phyloP scores from a whole-genome alignment of 2,797 vertebrate genomes.

The Halcyon smyrnensis region DNA sequence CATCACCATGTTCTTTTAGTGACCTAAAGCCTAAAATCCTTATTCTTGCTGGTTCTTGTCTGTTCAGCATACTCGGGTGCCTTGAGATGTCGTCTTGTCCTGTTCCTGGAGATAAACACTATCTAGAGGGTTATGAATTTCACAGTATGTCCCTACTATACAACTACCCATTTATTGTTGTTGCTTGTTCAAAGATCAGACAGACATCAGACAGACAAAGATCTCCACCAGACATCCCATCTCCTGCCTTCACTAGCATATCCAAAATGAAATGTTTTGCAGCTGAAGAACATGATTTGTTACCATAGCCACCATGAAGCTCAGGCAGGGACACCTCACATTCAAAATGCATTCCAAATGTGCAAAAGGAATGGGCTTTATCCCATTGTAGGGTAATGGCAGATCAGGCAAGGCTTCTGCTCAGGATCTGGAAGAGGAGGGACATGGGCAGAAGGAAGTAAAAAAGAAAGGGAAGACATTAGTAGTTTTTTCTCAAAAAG shows the following conservation, averaged over 20 bases:
- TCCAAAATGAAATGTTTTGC: background rate
- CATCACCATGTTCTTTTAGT: no score
- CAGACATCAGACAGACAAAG: no score
- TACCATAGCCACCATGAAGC: background rate
- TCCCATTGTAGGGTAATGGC: background rate
- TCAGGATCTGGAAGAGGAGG: background rate
- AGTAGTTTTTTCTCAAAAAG: background rate
- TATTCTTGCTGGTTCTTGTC: no score
- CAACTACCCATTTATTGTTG: no score
- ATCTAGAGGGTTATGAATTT: no score
- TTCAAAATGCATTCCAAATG: background rate
- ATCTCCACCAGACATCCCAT: no score
- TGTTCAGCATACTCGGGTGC: no score
- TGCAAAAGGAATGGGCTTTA: background rate
- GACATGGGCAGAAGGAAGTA: background rate
- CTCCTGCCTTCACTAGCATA: no score
- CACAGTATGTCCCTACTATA: no score
- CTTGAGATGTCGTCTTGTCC: no score
- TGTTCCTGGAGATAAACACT: no score
- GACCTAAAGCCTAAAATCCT: no score
- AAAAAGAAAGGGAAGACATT: background rate
- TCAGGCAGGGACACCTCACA: background rate
- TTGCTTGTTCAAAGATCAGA: background rate
- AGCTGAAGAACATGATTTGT: background rate
- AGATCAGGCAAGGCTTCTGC: background rate